Evolutionary conservation across 2,113 vertebrate species (phyloP).

Genomic region (Lichenostomus cassidix): DNA sequence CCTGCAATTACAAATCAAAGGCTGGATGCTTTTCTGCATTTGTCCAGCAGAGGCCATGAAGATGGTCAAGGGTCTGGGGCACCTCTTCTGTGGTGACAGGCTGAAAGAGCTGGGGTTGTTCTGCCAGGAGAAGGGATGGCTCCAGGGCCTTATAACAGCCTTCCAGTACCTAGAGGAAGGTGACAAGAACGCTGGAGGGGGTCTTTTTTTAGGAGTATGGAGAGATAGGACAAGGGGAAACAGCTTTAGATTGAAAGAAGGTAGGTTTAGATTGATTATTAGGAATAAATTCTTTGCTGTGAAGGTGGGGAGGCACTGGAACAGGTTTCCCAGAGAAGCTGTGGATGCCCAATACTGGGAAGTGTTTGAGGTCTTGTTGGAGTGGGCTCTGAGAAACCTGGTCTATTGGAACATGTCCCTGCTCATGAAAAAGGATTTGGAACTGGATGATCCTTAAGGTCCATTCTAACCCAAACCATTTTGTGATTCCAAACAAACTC

Average conservation of each 20-base stretch:
- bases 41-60: neutral
- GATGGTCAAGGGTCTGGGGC: neutral
- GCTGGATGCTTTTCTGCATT: neutral
- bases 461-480: neutral
- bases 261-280: neutral
- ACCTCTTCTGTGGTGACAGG: neutral
- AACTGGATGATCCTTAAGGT: neutral
- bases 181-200: neutral
- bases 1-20: neutral
- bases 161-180: neutral
- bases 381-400: neutral
- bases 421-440: neutral
- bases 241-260: neutral
- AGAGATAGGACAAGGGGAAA: neutral
- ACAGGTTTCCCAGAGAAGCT: neutral
- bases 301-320: neutral
- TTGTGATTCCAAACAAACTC: neutral
- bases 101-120: neutral
- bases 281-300: neutral
- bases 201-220: neutral
- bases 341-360: neutral
- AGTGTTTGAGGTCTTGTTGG: neutral
- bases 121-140: neutral
- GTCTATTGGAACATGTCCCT: neutral
- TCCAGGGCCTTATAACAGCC: neutral